A percentile compares a stretch with the other conserved stretches of the same genome.
Conservation (phyloP, 2,888 invertebrate genomes). For the Mythimna vitellina region DNA sequence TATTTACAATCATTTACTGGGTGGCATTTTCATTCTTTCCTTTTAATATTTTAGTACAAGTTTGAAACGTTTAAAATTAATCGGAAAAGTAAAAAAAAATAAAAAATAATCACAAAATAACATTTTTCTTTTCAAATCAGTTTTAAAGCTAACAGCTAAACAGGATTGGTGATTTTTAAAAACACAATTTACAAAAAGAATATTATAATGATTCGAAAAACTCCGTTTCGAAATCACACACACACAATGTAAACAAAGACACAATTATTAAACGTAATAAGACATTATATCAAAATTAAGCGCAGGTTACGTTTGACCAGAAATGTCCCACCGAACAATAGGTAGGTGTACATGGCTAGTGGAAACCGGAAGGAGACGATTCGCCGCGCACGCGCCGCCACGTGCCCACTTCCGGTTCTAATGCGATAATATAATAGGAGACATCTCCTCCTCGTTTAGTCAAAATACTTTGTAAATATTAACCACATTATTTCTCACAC, state of each 20-base stretch:
- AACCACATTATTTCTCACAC: conserved; percentile 74
- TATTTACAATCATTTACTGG: no score
- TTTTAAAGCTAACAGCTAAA: no score
- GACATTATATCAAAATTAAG: conserved; percentile 47
- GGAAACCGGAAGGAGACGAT: conserved; percentile 85
- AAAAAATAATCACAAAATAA: no score
- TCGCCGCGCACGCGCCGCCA: conserved; percentile 85
- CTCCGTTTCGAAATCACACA: conserved; percentile 28
- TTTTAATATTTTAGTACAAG: no score
- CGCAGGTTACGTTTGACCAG: conserved; percentile 51
- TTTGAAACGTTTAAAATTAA: no score
- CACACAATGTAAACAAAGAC: conserved; percentile 12
- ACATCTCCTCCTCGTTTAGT: conserved; percentile 86
- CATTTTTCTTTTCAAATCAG: no score
- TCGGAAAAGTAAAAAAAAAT: no score
- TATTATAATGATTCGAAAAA: neutral
- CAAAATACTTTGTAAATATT: conserved; percentile 73
- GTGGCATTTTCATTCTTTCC: no score
- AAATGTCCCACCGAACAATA: conserved; percentile 57
- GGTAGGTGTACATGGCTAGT: conserved; percentile 54
- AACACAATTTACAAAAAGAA: neutral
- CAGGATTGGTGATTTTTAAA: no score
- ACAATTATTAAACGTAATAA: conserved; percentile 27
- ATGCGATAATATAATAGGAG: conserved; percentile 89
- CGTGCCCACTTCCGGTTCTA: conserved; percentile 86